Conservation (phyloP, 2,113 vertebrate genomes). For the Opisthocomus hoazin region DNA sequence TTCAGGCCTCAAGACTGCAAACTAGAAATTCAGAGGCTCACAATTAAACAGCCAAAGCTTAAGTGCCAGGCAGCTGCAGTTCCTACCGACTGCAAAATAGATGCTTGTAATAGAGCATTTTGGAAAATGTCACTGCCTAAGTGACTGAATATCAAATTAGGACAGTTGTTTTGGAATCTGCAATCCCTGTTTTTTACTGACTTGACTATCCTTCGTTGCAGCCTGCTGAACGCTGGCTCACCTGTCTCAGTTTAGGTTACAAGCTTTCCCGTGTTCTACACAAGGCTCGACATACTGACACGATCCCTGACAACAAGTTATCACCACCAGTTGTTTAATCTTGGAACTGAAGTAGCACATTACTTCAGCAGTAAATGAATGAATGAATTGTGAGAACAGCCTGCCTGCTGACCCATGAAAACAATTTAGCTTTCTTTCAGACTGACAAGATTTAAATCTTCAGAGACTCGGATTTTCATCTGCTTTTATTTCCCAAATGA, state of each 20-base stretch:
- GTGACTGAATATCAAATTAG: not conserved
- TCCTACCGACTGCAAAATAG: not conserved
- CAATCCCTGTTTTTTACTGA: not conserved
- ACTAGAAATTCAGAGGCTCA: not conserved
- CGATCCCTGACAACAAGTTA: not conserved
- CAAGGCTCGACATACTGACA: not conserved
- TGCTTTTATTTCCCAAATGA: slow-evolving; percentile 22
- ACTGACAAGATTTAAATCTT: slow-evolving; percentile 9
- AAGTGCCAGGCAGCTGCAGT: not conserved
- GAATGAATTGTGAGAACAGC: slow-evolving; percentile 5
- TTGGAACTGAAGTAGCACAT: slow-evolving; percentile 6
- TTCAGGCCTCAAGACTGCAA: not conserved
- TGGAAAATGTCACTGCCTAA: not conserved
- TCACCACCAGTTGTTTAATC: not conserved
- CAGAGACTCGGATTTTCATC: not conserved
- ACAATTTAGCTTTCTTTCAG: slow-evolving; percentile 23
- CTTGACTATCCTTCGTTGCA: not conserved
- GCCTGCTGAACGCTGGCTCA: not conserved
- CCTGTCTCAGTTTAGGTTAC: not conserved
- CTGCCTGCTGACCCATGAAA: slow-evolving; percentile 20
- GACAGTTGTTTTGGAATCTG: not conserved
- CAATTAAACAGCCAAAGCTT: not conserved
- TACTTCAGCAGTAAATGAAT: slow-evolving; percentile 17
- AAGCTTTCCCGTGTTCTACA: not conserved
- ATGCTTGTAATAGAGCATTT: not conserved